Evolutionary conservation across 2,888 invertebrate species (phyloP).

Genomic region (Dexiosoma caninum): DNA sequence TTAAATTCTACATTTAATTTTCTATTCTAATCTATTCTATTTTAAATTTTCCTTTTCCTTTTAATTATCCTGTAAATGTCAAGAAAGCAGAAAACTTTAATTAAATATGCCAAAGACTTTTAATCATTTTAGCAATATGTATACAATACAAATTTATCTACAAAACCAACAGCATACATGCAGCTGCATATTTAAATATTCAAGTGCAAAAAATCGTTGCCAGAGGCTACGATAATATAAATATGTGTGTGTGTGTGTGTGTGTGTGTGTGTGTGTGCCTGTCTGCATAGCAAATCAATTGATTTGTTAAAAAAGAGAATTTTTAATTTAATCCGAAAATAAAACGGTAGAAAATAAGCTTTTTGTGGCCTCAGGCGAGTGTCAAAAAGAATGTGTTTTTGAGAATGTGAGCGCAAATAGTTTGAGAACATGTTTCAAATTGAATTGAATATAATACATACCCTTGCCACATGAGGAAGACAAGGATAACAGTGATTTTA

Average conservation of each 20-base stretch:
- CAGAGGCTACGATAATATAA: no score
- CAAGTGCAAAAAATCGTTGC: no score
- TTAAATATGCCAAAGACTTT: background rate
- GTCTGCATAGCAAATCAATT: background rate
- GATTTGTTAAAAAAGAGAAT: constrained; percentile 8
- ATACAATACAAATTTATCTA: background rate
- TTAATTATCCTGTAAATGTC: background rate
- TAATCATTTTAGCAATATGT: background rate
- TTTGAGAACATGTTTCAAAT: constrained; percentile 1
- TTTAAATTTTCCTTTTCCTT: no score
- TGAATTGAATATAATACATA: background rate
- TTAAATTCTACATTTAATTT: no score
- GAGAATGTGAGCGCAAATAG: background rate
- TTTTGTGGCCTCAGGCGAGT: constrained; percentile 28
- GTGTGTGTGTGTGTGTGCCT: background rate
- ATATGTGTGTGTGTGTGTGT: background rate
- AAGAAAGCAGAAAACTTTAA: constrained; percentile 3
- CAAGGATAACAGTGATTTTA: background rate
- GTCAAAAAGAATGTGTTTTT: background rate
- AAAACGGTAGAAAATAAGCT: constrained; percentile 41
- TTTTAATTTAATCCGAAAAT: constrained; percentile 36
- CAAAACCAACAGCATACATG: background rate
- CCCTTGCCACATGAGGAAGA: background rate
- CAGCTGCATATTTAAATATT: background rate
- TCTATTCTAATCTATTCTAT: no score